A percentile compares a stretch with the other conserved stretches of the same genome.
phyloP scores from a whole-genome alignment of 53 echinoderm and acorn worm genomes.

The Luidia sarsii region DNA sequence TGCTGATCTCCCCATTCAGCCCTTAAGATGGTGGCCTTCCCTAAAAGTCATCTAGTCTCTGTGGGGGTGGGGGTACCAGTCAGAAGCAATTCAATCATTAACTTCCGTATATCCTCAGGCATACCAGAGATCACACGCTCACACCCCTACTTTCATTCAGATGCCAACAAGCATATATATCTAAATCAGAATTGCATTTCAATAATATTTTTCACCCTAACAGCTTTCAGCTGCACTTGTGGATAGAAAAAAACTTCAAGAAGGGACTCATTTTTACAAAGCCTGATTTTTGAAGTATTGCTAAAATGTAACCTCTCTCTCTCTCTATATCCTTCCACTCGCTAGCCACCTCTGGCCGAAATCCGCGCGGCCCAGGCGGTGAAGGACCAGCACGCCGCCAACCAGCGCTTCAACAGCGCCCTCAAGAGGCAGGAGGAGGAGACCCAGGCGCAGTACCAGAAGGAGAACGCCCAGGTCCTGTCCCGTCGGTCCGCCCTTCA shows the following conservation, averaged over 20 bases:
- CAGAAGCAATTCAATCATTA: no score
- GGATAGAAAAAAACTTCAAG: not conserved
- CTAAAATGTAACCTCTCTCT: not conserved
- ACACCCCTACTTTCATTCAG: no score
- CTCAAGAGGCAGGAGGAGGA: slow-evolving; percentile 52
- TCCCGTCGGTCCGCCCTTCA: slow-evolving; percentile 79
- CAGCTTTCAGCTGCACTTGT: no score
- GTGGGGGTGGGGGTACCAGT: no score
- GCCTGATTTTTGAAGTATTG: not conserved
- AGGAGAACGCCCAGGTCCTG: slow-evolving; percentile 82
- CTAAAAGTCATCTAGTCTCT: no score
- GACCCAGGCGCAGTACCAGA: slow-evolving; percentile 71
- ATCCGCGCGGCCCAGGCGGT: slow-evolving; percentile 58
- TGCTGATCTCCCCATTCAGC: no score
- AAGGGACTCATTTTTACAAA: not conserved
- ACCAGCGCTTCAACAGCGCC: slow-evolving; percentile 71
- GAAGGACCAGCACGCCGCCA: slow-evolving; percentile 66
- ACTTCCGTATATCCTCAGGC: no score
- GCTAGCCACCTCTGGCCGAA: slow-evolving; percentile 74
- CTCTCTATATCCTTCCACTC: not conserved
- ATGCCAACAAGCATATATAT: no score
- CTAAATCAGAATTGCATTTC: no score
- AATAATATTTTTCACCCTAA: no score
- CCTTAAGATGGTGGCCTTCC: no score
- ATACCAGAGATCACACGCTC: no score